Evolutionary conservation across 1,140 invertebrate genomes (phyloP).

Genomic region (Cydia amplana): DNA sequence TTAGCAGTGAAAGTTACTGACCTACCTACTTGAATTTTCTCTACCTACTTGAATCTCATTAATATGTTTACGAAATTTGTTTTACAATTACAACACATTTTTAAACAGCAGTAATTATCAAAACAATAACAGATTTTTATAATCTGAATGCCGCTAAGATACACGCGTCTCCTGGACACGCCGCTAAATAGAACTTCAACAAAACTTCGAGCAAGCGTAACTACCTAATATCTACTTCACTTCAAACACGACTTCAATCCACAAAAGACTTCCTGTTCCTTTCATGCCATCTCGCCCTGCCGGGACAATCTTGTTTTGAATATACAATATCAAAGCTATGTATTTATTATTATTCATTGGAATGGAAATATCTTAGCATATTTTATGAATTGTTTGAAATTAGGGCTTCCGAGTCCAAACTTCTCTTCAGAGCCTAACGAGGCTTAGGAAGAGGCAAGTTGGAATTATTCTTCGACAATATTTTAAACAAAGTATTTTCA

Average conservation of each 20-base stretch:
- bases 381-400: slow-evolving; percentile 24
- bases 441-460: neutral
- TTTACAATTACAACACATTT: too few species aligned
- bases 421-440: neutral
- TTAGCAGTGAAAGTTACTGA: too few species aligned
- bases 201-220: neutral
- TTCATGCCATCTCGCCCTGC: neutral
- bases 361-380: slow-evolving; percentile 26
- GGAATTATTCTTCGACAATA: neutral
- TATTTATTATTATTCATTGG: slow-evolving; percentile 13
- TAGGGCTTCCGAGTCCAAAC: neutral
- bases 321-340: neutral
- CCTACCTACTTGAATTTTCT: too few species aligned
- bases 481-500: neutral
- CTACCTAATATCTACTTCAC: neutral
- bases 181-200: neutral
- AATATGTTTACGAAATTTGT: too few species aligned
- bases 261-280: slow-evolving; percentile 29
- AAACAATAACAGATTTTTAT: too few species aligned
- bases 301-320: slow-evolving; percentile 5
- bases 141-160: too few species aligned
- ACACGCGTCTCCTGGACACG: too few species aligned
- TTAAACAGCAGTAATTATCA: too few species aligned
- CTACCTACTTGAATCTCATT: too few species aligned
- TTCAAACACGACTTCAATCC: neutral